Conservation (phyloP, 2,113 vertebrate species). For the Panthera uncia region DNA sequence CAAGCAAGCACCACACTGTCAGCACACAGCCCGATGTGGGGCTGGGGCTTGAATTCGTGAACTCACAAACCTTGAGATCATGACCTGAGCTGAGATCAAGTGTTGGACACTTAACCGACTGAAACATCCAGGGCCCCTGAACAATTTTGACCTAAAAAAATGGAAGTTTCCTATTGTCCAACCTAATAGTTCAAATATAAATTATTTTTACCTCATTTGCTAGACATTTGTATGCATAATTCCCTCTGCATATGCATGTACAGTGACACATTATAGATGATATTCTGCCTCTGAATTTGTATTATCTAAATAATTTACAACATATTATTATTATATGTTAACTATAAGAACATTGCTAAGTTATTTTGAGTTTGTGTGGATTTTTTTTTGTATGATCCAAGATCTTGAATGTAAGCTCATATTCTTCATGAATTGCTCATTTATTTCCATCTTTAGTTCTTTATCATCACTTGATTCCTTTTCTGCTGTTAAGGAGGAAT, state of each 20-base stretch:
- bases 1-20: too few species aligned
- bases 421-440: background rate
- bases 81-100: too few species aligned
- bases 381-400: background rate
- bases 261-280: background rate
- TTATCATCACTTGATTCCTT: background rate
- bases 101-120: too few species aligned
- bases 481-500: background rate
- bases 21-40: too few species aligned
- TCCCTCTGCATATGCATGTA: background rate
- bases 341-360: conserved; percentile 39
- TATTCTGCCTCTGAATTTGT: conserved; percentile 16
- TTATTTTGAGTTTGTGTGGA: conserved; percentile 11
- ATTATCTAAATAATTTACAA: background rate
- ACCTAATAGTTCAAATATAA: conserved; percentile 21
- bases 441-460: background rate
- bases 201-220: conserved; percentile 25
- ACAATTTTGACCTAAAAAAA: background rate
- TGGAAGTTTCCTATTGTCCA: background rate
- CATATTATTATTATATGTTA: conserved; percentile 14
- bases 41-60: too few species aligned
- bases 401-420: background rate
- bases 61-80: too few species aligned
- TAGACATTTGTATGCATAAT: background rate
- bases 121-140: too few species aligned